Base-by-base conservation (phyloP, 2,888 invertebrate species). In the Hypomecis atomaria region DNA sequence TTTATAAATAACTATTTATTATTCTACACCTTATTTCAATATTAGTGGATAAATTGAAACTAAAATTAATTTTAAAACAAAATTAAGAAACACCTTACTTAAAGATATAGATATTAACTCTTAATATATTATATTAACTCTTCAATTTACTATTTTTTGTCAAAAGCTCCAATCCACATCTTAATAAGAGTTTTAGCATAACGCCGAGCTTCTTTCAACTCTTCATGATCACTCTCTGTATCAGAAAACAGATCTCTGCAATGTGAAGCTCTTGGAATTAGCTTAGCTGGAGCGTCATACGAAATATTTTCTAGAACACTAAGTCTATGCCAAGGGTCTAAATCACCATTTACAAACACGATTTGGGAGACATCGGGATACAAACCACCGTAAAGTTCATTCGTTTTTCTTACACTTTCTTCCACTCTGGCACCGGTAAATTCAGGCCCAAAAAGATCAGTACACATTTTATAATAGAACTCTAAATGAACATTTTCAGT, bases 251-350 rank as follows among this genome's bases (percentile, higher is more conserved):
- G 75, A 67, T 89, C 90, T 69, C 76, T 73, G 58, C 90, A 90
- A 47, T 90, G 90, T 0, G 90, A 87, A 2, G 84, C 70, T 9
- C 77, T 74, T 1, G 84, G 80, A 58, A 90, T 86, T 1, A 85
- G 66, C 65, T 85, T 85, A 7, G 90, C 87, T 44, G 89, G 90
- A 7, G 89, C 86, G 23, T 89, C 71, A 60, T 86, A 82, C 0
- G 89, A 86, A 13, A 90, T 68, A 72, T 93, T 90, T 71, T 91
- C 81, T 8, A 93, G 78, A 11, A 94, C 78, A 9, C 94, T 90
- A 1, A 94, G 81, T 40, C 83, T 82, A 71, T 94, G 93, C 93
- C 94, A 95, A 2, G 95, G 95, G 77, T 95, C 95, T 53, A 94
- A 75, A 40, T 93, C 90, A 5, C 95, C 95, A 72, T 95, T 94